phyloP scores from a whole-genome alignment of 2,888 invertebrate species.

The Eupithecia tripunctaria region DNA sequence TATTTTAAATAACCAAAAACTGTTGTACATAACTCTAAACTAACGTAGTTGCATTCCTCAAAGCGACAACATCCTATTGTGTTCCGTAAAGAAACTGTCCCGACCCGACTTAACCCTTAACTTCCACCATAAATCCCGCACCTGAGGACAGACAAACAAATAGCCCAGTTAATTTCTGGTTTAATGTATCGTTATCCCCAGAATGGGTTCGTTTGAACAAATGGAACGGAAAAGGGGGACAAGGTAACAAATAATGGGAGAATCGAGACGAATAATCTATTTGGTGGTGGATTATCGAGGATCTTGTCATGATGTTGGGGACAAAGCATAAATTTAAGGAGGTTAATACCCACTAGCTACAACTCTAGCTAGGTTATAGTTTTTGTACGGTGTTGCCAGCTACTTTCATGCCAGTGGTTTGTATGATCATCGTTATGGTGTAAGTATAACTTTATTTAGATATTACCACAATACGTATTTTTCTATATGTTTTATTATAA shows the following conservation, averaged over 20 bases:
- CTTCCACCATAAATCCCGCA: conserved; percentile 35
- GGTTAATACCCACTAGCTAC: neutral
- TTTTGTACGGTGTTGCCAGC: neutral
- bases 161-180: conserved; percentile 75
- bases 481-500: too few species aligned
- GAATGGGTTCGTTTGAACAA: conserved; percentile 70
- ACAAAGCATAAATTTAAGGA: neutral
- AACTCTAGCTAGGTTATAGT: neutral
- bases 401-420: neutral
- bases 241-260: conserved; percentile 72
- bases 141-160: conserved; percentile 61
- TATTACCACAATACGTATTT: too few species aligned
- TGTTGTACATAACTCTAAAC: too few species aligned
- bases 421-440: too few species aligned
- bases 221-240: conserved; percentile 78
- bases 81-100: conserved; percentile 1
- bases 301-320: conserved; percentile 8
- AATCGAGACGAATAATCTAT: conserved; percentile 59
- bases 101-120: conserved; percentile 18
- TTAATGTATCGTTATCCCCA: conserved; percentile 74
- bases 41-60: conserved; percentile 1
- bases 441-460: too few species aligned
- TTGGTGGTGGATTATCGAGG: conserved; percentile 29
- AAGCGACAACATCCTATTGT: neutral
- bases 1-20: too few species aligned